A percentile compares a stretch with the other conserved stretches of the same genome.
phyloP scores from a whole-genome alignment of 1,140 invertebrate genomes.

The Drosophila parabipectinata region DNA sequence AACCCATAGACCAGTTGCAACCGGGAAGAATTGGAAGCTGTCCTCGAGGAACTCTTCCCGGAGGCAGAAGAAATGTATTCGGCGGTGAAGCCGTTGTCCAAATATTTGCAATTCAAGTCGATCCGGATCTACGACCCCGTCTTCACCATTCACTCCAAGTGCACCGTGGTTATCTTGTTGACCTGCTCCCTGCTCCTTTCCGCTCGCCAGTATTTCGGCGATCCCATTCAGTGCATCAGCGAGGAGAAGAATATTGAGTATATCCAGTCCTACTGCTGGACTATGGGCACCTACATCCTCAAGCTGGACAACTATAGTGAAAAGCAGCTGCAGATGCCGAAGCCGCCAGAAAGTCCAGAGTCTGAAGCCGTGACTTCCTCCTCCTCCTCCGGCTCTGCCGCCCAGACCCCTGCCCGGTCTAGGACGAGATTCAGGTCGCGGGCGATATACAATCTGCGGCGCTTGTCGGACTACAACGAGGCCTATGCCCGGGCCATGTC shows the following conservation, averaged over 20 bases:
- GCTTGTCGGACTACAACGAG: conserved; percentile 50
- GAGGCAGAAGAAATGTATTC: conserved; percentile 78
- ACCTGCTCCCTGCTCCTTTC: conserved; percentile 88
- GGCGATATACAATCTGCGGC: conserved; percentile 8
- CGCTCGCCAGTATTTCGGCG: conserved; percentile 89
- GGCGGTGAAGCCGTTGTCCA: conserved; percentile 80
- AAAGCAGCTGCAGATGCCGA: background rate
- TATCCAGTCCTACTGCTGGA: conserved; percentile 91
- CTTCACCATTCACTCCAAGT: conserved; percentile 89
- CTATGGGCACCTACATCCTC: conserved; percentile 90
- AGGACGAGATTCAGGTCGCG: conserved; percentile 1
- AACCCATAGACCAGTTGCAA: background rate
- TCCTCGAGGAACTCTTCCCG: conserved; percentile 63
- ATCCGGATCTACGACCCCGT: conserved; percentile 88
- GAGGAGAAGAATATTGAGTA: conserved; percentile 86
- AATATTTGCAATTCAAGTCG: conserved; percentile 86
- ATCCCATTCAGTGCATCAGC: conserved; percentile 88
- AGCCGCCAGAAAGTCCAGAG: background rate
- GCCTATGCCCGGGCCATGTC: conserved; percentile 63
- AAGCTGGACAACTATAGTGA: conserved; percentile 53
- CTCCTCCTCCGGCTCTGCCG: background rate
- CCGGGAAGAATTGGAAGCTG: conserved; percentile 61
- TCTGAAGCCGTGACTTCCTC: background rate
- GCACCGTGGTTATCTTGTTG: conserved; percentile 88
- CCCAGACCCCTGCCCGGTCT: background rate